Evolutionary conservation across 1,140 invertebrate genomes (phyloP), one percentile per base, ranked within the genome.

Genomic region (Macrobrachium nipponense): DNA sequence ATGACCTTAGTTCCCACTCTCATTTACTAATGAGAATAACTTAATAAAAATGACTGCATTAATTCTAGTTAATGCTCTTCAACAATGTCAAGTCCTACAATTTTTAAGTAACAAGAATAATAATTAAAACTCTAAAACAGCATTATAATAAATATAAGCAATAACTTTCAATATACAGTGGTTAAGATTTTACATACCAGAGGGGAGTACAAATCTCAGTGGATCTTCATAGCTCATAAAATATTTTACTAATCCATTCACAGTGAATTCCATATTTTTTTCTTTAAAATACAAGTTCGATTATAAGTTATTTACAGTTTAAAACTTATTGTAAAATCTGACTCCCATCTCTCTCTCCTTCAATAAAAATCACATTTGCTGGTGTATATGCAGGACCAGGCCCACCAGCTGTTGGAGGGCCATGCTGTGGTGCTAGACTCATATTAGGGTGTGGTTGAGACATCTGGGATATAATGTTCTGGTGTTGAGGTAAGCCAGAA

Each of bases 361-460:
- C 80, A 23, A 82, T 82, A n/a, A 73, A 82, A 27, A 82, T 58
- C 59, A 82, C 23, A 11, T 68, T 73, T 12, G 68, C 64, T 60
- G 70, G 80, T 7, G 68, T 62, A 70, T 82, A 82, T 17, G 70
- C 68, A 61, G 80, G 14, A 43, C 68, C 20, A 62, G 80, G 70
- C 23, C 51, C 80, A 44, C 51, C 62, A 27, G 80, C 70, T 77
- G 82, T 61, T 10, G 62, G 82, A 23, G 82, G n/a, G 20, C 62
- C 43, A 20, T 78, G 72, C 23, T 62, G 82, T 5, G 72, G 73
- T 7, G 82, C 60, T 44, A 77, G n/a, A 14, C 60, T 61, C 18
- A 84, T 23, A 77, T 59, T 84, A 64, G 82, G 73, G 59, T 84
- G 82, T 27, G 82, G 73, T 75, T 84, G 82, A 59, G 82, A 77